Evolutionary conservation across 1,140 invertebrate species (phyloP).

Genomic region (Atopsyche davidsoni): DNA sequence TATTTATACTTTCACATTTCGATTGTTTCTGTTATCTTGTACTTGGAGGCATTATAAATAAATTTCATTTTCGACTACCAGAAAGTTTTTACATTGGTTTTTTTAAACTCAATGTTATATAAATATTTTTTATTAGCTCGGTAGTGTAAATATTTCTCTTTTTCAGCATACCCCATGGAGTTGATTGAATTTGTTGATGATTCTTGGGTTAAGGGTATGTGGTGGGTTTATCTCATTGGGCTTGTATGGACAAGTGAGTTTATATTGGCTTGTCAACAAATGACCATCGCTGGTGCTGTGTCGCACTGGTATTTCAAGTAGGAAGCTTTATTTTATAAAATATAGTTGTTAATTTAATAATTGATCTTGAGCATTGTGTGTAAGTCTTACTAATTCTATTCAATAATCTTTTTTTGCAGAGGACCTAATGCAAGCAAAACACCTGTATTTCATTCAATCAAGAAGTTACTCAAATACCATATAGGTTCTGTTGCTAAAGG

Average conservation of each 20-base stretch:
- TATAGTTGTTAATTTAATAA: neutral
- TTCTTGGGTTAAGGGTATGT: constrained; percentile 76
- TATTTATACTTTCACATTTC: no score
- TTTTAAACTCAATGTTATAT: no score
- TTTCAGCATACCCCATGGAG: constrained; percentile 34
- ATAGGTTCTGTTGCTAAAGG: constrained; percentile 87
- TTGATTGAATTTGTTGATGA: constrained; percentile 41
- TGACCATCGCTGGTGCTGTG: constrained; percentile 83
- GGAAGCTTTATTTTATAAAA: constrained; percentile 4
- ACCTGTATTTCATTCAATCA: constrained; percentile 66
- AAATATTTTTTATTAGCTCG: neutral
- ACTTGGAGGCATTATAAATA: no score
- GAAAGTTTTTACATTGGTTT: no score
- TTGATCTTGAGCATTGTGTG: neutral
- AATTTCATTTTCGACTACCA: no score
- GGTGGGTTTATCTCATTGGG: constrained; percentile 86
- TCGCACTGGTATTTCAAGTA: constrained; percentile 86
- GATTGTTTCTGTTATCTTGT: no score
- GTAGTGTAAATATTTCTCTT: constrained; percentile 2
- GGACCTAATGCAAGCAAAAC: constrained; percentile 52
- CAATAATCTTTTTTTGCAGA: constrained; percentile 43
- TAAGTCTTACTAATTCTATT: neutral
- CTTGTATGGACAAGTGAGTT: constrained; percentile 87
- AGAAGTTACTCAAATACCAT: constrained; percentile 78
- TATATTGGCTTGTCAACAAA: constrained; percentile 85